A percentile compares a stretch with the other conserved stretches of the same genome.
Evolutionary conservation across 2,888 invertebrate species (phyloP).

Genomic region (Mesorhabditis spiculigera): DNA sequence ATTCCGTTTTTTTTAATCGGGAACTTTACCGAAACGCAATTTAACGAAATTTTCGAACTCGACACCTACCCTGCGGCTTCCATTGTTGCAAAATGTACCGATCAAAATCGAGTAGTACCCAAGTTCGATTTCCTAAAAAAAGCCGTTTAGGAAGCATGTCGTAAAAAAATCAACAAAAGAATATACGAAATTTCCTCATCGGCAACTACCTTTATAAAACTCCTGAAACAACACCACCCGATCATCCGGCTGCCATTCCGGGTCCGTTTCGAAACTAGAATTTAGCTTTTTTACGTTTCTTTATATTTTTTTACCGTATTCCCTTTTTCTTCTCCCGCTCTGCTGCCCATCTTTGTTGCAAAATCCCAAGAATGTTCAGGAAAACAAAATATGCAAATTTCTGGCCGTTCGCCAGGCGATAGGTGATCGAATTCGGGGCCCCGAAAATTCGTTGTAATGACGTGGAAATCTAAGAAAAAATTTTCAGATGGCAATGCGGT

Average conservation of each 20-base stretch:
- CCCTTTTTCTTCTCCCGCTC: constrained; percentile 37
- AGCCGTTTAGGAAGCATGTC: not conserved
- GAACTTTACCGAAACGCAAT: too few relatives aligned
- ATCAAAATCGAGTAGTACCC: constrained; percentile 55
- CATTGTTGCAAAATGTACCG: constrained; percentile 48
- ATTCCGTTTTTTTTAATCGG: too few relatives aligned
- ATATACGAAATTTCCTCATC: not conserved
- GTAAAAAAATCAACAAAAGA: not conserved
- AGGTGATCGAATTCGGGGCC: constrained; percentile 16
- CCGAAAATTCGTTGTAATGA: constrained; percentile 17
- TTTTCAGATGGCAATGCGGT: not conserved
- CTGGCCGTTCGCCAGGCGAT: constrained; percentile 24
- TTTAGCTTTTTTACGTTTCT: not conserved
- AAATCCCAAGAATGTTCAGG: constrained; percentile 36
- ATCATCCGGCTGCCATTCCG: constrained; percentile 56
- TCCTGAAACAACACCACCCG: constrained; percentile 52
- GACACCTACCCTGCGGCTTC: constrained; percentile 42
- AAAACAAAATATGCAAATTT: constrained; percentile 46
- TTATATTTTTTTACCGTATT: constrained; percentile 9
- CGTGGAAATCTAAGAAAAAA: not conserved
- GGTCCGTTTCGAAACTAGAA: constrained; percentile 52
- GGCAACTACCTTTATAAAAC: constrained; percentile 35
- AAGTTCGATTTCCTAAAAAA: constrained; percentile 49
- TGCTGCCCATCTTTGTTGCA: constrained; percentile 40
- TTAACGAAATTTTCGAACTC: not conserved